A percentile compares a stretch with the other conserved stretches of the same genome.
These are phyloP conservation scores for Xanthorhoe spadicearia DNA, from an alignment of 2,888 invertebrate species.

Conservation along the genomic window DNA sequence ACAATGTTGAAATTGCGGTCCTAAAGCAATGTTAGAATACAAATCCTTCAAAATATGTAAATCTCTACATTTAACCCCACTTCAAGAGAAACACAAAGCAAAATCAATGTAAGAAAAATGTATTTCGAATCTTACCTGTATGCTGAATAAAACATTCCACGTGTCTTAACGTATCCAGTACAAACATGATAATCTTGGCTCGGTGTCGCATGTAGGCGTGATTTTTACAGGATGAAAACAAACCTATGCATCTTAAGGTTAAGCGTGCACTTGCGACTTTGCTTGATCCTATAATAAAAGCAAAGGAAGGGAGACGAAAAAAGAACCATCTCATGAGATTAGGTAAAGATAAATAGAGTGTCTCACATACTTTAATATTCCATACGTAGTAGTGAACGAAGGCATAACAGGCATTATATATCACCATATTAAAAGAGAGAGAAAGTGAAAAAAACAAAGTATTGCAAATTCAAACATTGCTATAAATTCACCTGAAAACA, in stretches of 20 bases:
- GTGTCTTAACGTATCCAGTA: conserved; percentile 47
- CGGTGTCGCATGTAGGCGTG: conserved; percentile 48
- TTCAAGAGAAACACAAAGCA: conserved; percentile 16
- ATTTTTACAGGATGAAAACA: conserved; percentile 46
- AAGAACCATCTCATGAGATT: too few species aligned
- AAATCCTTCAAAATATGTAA: background rate
- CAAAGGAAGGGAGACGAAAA: too few species aligned
- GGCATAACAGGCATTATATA: too few species aligned
- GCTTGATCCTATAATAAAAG: too few species aligned
- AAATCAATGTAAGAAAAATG: conserved; percentile 44
- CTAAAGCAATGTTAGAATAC: background rate
- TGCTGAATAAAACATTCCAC: conserved; percentile 42
- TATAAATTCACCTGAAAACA: too few species aligned
- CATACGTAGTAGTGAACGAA: too few species aligned
- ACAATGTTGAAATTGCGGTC: too few species aligned
- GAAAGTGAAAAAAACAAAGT: too few species aligned
- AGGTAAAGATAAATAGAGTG: too few species aligned
- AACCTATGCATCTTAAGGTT: conserved; percentile 48
- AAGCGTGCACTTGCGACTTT: conserved; percentile 20
- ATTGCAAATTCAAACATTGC: too few species aligned
- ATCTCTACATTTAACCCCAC: background rate
- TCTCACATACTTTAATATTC: too few species aligned
- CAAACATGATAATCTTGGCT: conserved; percentile 54
- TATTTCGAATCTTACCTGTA: conserved; percentile 49
- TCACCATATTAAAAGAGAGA: too few species aligned